phyloP scores from a whole-genome alignment of 2,888 invertebrate species.

The Beris chalybata region DNA sequence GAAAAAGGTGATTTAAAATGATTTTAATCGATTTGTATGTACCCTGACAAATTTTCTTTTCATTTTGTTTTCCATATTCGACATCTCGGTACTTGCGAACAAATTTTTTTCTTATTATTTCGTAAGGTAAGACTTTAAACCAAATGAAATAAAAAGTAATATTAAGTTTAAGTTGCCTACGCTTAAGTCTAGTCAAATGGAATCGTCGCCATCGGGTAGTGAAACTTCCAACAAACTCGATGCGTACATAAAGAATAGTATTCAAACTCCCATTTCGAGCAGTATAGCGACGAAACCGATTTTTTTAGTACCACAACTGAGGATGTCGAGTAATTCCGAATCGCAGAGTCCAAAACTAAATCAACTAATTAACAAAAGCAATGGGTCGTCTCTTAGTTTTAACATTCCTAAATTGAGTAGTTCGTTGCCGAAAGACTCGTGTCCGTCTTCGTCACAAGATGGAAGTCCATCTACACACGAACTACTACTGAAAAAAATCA shows the following conservation, averaged over 20 bases:
- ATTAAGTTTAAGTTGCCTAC: slow-evolving; percentile 19
- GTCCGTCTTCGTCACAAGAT: background rate
- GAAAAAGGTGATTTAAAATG: slow-evolving; percentile 49
- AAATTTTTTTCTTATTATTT: slow-evolving; percentile 38
- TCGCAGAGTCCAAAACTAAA: slow-evolving; percentile 20
- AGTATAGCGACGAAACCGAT: slow-evolving; percentile 13
- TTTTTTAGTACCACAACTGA: slow-evolving; percentile 33
- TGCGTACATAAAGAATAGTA: slow-evolving; percentile 28
- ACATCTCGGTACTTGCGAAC: background rate
- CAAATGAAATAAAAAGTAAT: slow-evolving; percentile 24
- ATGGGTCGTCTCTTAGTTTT: slow-evolving; percentile 1
- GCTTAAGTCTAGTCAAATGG: background rate
- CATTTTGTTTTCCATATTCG: slow-evolving; percentile 32
- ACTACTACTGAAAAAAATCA: slow-evolving; percentile 38
- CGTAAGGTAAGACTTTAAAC: slow-evolving; percentile 38
- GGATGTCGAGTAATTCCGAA: slow-evolving; percentile 2
- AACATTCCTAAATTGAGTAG: slow-evolving; percentile 30
- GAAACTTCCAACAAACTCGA: slow-evolving; percentile 25
- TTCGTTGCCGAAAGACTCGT: slow-evolving; percentile 10
- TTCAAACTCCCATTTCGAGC: slow-evolving; percentile 25
- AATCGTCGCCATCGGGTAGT: background rate
- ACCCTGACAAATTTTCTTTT: slow-evolving; percentile 13
- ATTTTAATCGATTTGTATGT: background rate
- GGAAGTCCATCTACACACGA: slow-evolving; percentile 40
- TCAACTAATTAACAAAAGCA: slow-evolving; percentile 17